A percentile compares a stretch with the other conserved stretches of the same genome.
These are phyloP conservation scores for Gortyna flavago DNA, from an alignment of 2,888 invertebrate species.

Conservation along the genomic window DNA sequence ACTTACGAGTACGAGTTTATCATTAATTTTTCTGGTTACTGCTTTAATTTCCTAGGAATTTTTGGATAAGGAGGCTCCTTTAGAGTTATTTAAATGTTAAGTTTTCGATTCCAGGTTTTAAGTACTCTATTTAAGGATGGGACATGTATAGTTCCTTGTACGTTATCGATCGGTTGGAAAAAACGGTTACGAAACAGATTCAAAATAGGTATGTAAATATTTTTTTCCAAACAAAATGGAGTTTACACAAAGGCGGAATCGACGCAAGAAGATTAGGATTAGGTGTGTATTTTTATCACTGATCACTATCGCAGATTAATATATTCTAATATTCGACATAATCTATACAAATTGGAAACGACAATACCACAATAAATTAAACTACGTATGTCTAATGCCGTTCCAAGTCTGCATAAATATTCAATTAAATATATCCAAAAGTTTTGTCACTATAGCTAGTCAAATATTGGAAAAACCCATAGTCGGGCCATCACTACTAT, in stretches of 20 bases:
- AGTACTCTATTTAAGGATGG: not conserved
- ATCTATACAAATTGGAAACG: not conserved
- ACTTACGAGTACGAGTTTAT: conserved; percentile 28
- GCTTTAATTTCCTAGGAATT: conserved; percentile 28
- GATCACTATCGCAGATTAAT: not conserved
- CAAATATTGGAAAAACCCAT: not conserved
- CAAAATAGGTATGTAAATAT: not conserved
- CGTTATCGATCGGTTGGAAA: not conserved
- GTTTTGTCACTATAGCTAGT: not conserved
- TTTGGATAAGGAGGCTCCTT: conserved; percentile 20
- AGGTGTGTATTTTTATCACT: not conserved
- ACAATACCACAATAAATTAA: not conserved
- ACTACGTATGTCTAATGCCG: not conserved
- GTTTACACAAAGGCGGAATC: not conserved
- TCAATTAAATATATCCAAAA: not conserved
- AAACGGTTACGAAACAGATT: not conserved
- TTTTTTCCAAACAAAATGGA: not conserved
- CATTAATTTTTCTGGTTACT: conserved; percentile 32
- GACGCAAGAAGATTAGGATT: not conserved
- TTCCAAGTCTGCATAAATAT: not conserved
- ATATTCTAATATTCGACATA: not conserved
- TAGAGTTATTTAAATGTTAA: conserved; percentile 10
- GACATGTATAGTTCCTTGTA: not conserved
- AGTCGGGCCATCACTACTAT: not conserved
- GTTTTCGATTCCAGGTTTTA: not conserved